These are phyloP conservation scores for Echinometra lucunter DNA, from an alignment of 53 echinoderm and acorn worm species.

Conservation along the genomic window DNA sequence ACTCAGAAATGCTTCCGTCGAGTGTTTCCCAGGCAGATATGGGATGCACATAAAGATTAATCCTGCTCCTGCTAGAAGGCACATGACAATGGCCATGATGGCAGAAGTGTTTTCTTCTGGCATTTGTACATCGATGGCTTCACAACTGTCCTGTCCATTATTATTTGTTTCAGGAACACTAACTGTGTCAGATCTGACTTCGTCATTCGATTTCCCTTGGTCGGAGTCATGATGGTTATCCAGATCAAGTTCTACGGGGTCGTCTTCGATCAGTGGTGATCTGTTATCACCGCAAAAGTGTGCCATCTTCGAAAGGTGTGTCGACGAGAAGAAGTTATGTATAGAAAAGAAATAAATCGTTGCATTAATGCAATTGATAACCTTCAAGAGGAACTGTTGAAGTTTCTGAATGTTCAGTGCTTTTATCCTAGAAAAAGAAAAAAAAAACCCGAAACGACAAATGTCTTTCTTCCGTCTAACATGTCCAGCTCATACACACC, in stretches of 20 bases:
- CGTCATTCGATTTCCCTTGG: not conserved
- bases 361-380: no score
- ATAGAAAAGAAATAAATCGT: not conserved
- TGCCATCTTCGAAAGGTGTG: not conserved
- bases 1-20: not conserved
- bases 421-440: no score
- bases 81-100: not conserved
- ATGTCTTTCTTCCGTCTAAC: no score
- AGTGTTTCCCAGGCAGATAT: constrained; percentile 26
- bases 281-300: not conserved
- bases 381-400: no score
- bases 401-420: no score
- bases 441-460: no score
- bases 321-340: not conserved
- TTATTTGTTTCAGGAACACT: not conserved
- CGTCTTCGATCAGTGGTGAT: not conserved
- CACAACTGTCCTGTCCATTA: not conserved
- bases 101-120: not conserved
- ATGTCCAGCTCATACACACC: no score
- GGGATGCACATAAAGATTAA: constrained; percentile 6
- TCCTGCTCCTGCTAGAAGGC: not conserved
- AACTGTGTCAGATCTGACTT: not conserved
- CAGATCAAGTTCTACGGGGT: not conserved
- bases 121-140: not conserved
- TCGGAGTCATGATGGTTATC: not conserved